Conservation (phyloP, 2,113 vertebrate genomes). For the Leptobrachium leishanense region DNA sequence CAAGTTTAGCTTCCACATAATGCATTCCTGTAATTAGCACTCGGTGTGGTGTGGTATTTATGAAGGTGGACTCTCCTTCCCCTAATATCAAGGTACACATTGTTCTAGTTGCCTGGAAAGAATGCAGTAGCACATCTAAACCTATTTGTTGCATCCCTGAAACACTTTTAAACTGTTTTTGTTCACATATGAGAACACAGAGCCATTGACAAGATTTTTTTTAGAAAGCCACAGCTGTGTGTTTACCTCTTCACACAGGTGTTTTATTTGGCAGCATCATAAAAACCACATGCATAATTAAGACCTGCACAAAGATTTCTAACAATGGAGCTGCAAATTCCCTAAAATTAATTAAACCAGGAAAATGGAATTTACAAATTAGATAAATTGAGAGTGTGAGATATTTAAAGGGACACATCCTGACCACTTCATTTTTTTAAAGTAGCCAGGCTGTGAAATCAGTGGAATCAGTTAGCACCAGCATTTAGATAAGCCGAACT, state of each 20-base stretch:
- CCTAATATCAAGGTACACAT: slow-evolving; percentile 28
- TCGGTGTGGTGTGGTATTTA: slow-evolving; percentile 34
- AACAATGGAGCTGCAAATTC: slow-evolving; percentile 19
- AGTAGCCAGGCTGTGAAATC: too few species aligned
- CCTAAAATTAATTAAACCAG: slow-evolving; percentile 13
- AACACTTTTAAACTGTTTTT: slow-evolving; percentile 24
- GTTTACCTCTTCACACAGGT: slow-evolving; percentile 52
- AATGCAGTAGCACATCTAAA: slow-evolving; percentile 29
- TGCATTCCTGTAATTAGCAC: slow-evolving; percentile 37
- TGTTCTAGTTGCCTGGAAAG: slow-evolving; percentile 29
- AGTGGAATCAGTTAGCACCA: too few species aligned
- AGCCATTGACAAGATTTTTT: slow-evolving; percentile 35
- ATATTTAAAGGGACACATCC: too few species aligned
- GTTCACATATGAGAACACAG: background rate
- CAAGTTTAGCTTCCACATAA: slow-evolving; percentile 30
- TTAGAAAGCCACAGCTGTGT: slow-evolving; percentile 51
- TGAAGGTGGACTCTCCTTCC: slow-evolving; percentile 28
- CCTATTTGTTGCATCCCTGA: slow-evolving; percentile 18
- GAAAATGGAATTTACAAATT: slow-evolving; percentile 9
- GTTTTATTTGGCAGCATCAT: slow-evolving; percentile 49
- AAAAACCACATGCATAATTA: slow-evolving; percentile 58
- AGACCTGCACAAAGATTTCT: slow-evolving; percentile 49
- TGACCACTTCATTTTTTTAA: too few species aligned
- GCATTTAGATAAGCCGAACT: too few species aligned
- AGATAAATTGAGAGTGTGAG: background rate